Conservation (phyloP, 2,113 vertebrate species). For the Petaurus breviceps region DNA sequence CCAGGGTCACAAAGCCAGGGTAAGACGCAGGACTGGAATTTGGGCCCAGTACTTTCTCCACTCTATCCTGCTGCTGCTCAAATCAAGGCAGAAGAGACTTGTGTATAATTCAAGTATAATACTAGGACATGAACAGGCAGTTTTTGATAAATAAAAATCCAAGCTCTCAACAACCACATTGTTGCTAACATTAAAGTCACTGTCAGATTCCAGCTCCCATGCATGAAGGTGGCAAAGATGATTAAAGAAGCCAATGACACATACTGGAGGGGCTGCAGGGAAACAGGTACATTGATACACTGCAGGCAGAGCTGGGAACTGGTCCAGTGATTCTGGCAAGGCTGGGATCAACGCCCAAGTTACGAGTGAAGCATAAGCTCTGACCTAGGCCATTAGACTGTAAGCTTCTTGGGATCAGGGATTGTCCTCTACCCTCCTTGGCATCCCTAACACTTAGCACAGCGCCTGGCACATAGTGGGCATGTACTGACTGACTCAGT, state of each 20-base stretch:
- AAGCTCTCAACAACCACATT: background rate
- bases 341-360: background rate
- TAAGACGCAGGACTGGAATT: background rate
- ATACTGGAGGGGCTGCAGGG: background rate
- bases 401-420: background rate
- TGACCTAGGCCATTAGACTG: background rate
- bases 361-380: background rate
- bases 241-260: background rate
- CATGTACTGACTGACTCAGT: background rate
- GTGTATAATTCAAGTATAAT: background rate
- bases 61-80: background rate
- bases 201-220: background rate
- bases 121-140: background rate
- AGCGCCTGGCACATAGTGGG: background rate
- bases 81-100: background rate
- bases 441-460: background rate
- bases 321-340: background rate
- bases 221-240: background rate
- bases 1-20: background rate
- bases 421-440: no score
- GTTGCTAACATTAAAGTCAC: background rate
- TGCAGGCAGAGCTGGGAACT: accelerated
- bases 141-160: background rate
- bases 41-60: background rate
- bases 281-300: background rate